Evolutionary conservation across 2,113 vertebrate genomes (phyloP).

Genomic region (Sceloporus tristichus): DNA sequence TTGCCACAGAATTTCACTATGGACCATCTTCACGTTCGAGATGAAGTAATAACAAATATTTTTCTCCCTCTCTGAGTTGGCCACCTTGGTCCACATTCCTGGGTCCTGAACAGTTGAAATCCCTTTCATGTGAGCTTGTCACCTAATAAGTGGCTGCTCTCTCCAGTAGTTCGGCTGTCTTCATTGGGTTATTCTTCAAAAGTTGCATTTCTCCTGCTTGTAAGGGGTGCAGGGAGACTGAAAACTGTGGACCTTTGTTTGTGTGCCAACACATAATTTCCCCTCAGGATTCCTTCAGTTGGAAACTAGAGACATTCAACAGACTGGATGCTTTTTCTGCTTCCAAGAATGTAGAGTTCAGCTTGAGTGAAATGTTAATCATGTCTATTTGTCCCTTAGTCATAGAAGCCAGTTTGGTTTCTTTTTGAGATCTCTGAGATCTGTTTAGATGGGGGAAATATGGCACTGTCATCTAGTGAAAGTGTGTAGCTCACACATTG

Average conservation of each 20-base stretch:
- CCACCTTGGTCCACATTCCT: not conserved
- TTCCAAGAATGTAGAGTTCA: accelerated
- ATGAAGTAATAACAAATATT: not conserved
- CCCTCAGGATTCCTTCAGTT: not conserved
- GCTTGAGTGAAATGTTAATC: not conserved
- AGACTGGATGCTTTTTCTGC: not conserved
- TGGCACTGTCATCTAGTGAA: not conserved
- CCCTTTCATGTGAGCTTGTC: not conserved
- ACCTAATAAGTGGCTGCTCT: not conserved
- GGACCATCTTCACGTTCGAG: not conserved
- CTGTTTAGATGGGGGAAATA: not conserved
- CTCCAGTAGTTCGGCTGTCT: accelerated
- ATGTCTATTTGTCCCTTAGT: not conserved
- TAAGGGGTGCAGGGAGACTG: not conserved
- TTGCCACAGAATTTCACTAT: not conserved
- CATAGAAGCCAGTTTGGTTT: not conserved
- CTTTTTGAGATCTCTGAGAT: not conserved
- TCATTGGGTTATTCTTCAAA: conserved; percentile 11
- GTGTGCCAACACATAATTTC: not conserved
- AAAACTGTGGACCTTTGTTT: conserved; percentile 37
- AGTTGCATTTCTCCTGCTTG: not conserved
- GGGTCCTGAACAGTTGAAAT: not conserved
- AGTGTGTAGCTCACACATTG: not conserved
- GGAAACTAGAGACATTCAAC: conserved; percentile 2
- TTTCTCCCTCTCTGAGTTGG: not conserved